phyloP scores from a whole-genome alignment of 2,888 invertebrate genomes.

The Drosophila neotestacea region DNA sequence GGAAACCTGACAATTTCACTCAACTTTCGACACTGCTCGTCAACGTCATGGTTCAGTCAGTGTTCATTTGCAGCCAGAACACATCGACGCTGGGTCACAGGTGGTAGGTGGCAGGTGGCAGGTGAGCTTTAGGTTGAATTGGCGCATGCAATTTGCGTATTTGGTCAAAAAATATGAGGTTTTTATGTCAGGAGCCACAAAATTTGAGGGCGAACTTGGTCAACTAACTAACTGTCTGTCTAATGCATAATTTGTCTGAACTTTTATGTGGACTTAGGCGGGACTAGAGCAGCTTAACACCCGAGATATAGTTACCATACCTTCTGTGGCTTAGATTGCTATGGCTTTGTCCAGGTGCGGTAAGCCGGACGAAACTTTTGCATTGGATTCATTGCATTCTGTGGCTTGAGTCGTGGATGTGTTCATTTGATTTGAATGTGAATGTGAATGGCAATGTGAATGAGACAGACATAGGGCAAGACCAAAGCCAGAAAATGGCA shows the following conservation, averaged over 20 bases:
- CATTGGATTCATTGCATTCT: slow-evolving; percentile 80
- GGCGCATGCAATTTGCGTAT: slow-evolving; percentile 45
- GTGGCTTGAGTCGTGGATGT: slow-evolving; percentile 66
- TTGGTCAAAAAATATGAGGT: slow-evolving; percentile 45
- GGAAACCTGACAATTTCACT: slow-evolving; percentile 56
- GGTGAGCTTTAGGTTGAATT: slow-evolving; percentile 16
- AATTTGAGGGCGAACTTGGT: slow-evolving; percentile 45
- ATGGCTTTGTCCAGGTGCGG: slow-evolving; percentile 60
- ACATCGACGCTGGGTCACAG: slow-evolving; percentile 1
- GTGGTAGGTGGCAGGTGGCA: slow-evolving; percentile 11
- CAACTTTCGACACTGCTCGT: slow-evolving; percentile 44
- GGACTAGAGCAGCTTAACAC: slow-evolving; percentile 42
- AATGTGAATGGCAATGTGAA: slow-evolving; percentile 43
- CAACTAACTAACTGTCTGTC: slow-evolving; percentile 70
- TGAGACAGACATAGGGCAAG: slow-evolving; percentile 28
- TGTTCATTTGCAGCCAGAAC: slow-evolving; percentile 24
- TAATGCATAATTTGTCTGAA: slow-evolving; percentile 81
- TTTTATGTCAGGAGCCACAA: slow-evolving; percentile 40
- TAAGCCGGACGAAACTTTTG: slow-evolving; percentile 57
- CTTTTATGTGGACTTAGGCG: slow-evolving; percentile 56
- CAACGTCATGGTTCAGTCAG: slow-evolving; percentile 35
- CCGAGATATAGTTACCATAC: slow-evolving; percentile 21
- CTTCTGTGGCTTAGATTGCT: slow-evolving; percentile 43
- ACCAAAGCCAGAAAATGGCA: slow-evolving; percentile 55
- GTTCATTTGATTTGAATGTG: slow-evolving; percentile 79